phyloP scores from a whole-genome alignment of 2,888 invertebrate species.

The Mermis nigrescens region DNA sequence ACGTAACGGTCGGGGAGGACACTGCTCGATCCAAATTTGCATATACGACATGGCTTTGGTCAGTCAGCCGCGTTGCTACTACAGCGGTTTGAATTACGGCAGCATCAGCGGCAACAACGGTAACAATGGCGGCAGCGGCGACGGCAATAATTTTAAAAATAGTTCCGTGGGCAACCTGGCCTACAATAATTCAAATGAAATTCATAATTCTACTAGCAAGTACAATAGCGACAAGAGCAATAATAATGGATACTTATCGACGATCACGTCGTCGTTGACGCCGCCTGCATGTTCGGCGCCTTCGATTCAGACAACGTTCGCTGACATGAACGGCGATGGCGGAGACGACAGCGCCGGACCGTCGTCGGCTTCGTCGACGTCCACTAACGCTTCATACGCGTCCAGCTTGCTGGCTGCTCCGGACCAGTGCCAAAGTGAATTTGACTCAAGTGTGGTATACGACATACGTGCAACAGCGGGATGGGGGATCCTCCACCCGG shows the following conservation, averaged over 20 bases:
- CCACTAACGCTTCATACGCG: not conserved
- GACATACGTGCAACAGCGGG: no score
- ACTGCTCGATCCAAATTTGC: no score
- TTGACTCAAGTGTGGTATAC: no score
- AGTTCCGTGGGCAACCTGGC: not conserved
- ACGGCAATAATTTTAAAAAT: not conserved
- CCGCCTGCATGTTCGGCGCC: no score
- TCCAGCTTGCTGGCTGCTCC: not conserved
- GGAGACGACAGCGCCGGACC: not conserved
- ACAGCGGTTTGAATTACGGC: not conserved
- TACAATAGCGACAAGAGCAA: no score
- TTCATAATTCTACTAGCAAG: not conserved
- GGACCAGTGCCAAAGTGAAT: no score
- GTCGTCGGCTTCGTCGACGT: conserved; percentile 1
- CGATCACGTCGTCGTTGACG: no score
- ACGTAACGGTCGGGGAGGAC: no score
- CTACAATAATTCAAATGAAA: not conserved
- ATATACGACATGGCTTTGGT: conserved; percentile 13
- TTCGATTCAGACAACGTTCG: not conserved
- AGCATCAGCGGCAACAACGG: not conserved
- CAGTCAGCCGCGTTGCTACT: conserved; percentile 6
- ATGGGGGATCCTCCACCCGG: no score
- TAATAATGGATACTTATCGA: no score
- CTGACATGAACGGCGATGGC: not conserved
- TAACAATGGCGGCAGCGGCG: not conserved